These are phyloP conservation scores for Endotricha flammealis DNA, from an alignment of 2,888 invertebrate species.

Conservation along the genomic window DNA sequence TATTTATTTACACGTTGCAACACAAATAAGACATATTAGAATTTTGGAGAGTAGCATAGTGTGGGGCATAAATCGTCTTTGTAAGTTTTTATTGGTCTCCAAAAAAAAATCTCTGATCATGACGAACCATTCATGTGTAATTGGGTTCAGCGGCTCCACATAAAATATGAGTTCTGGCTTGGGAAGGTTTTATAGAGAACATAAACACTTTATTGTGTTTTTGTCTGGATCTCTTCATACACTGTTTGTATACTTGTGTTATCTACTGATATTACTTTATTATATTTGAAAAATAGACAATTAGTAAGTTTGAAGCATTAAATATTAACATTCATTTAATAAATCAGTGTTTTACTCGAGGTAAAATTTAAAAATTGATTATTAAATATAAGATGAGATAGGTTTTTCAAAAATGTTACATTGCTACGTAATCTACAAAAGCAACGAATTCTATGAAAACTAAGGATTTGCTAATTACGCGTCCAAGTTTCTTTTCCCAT, in stretches of 20 bases:
- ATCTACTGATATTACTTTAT: conserved; percentile 1
- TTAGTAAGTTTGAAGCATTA: background rate
- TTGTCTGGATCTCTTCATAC: conserved; percentile 48
- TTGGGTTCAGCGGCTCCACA: conserved; percentile 68
- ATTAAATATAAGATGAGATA: background rate
- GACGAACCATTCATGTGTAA: conserved; percentile 73
- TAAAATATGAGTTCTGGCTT: conserved; percentile 69
- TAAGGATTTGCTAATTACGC: conserved; percentile 35
- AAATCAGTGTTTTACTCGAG: no score
- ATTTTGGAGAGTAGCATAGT: conserved; percentile 47
- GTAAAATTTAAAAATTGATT: no score
- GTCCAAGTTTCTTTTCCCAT: conserved; percentile 33
- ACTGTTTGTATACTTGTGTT: conserved; percentile 29
- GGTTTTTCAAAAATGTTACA: no score
- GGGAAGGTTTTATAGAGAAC: conserved; percentile 67
- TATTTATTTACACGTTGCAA: conserved; percentile 52
- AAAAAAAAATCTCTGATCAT: conserved; percentile 70
- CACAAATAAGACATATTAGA: conserved; percentile 52
- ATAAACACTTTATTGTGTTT: conserved; percentile 73
- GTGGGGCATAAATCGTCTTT: conserved; percentile 59
- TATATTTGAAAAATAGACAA: background rate
- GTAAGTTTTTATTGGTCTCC: conserved; percentile 60
- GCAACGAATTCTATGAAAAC: conserved; percentile 31
- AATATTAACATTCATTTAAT: background rate
- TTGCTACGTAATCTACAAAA: no score